Base-by-base conservation (phyloP, 2,797 vertebrate species). In the Sparus aurata region DNA sequence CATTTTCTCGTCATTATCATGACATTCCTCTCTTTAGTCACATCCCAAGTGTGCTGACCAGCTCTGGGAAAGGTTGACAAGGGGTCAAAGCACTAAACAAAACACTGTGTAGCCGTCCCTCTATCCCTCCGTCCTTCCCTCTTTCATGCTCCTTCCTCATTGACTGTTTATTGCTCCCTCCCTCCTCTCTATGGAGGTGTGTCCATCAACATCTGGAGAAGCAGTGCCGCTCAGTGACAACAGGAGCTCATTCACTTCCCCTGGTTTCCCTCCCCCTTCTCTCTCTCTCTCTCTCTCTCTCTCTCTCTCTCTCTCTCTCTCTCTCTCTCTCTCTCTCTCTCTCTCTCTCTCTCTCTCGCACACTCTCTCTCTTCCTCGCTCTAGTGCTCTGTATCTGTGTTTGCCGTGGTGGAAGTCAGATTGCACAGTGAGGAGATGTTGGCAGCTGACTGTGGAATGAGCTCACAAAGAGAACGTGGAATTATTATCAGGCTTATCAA, bases 201-300 rank as follows among this genome's bases (percentile, higher is more conserved):
- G 93, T 94, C 92, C 82, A 86, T 91, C 85, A 87, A 92, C 93
- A 94, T 95, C 93, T 94, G 93, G 93, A 91, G 91, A 78, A 92
- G 83, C 85, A 68, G 73, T 54, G 85, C 75, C 1, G 45, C 77
- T 88, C 75, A 52, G 75, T 85, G 85, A 89, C 83, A 82, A 86
- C 75, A 1, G 69, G 59, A 83, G 83, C 89, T 85, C 83, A 73
- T 85, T 91, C 84, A 77, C 85, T 85, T 38, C 86, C 80, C 83
- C 66, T 81, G 0, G 43, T 43, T 76, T 66, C 72, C 45, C 69
- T 68, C 73, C 55, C 67, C 55, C 4, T 4, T 2, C 43, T 25
- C 55, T 18, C 20, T 23, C 43, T 53, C n/a, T n/a, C 43, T 12
- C 15, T 73, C 66, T 46, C 45, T 45, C 71, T 49, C 84, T 46